These are phyloP conservation scores for Microcebus lehilahytsara DNA, from an alignment of 2,113 vertebrate genomes.

Conservation along the genomic window DNA sequence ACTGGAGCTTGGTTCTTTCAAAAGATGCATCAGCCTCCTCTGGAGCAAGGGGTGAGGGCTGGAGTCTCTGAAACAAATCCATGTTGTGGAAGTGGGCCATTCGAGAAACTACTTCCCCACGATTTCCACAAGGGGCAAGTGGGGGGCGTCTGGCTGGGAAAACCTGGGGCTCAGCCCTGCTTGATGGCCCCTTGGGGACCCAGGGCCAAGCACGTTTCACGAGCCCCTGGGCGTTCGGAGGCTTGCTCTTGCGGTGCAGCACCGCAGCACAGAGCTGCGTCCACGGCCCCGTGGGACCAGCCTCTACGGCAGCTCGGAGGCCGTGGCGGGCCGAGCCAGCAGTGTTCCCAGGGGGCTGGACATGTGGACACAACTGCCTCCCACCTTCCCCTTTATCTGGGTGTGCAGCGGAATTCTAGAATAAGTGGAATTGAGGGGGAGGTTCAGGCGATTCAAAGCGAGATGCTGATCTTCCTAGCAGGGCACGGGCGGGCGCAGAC, in stretches of 20 bases:
- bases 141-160: fast-evolving
- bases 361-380: fast-evolving
- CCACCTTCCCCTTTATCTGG: no score
- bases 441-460: background rate
- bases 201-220: no score
- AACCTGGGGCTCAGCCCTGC: fast-evolving
- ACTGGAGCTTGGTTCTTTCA: background rate
- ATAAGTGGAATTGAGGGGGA: fast-evolving
- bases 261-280: fast-evolving
- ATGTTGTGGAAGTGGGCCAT: background rate
- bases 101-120: background rate
- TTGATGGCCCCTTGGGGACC: no score
- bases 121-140: fast-evolving
- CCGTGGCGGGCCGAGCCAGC: background rate
- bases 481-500: fast-evolving
- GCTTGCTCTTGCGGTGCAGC: no score
- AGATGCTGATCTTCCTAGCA: background rate
- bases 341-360: fast-evolving
- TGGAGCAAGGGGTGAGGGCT: no score
- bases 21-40: background rate
- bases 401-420: background rate
- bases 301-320: fast-evolving
- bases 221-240: no score
- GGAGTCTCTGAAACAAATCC: background rate
- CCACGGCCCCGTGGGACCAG: fast-evolving